Percentiles rank a stretch among this genome's conserved stretches.
phyloP scores from a whole-genome alignment of 2,888 invertebrate species.

The Cosmorhoe ocellata region DNA sequence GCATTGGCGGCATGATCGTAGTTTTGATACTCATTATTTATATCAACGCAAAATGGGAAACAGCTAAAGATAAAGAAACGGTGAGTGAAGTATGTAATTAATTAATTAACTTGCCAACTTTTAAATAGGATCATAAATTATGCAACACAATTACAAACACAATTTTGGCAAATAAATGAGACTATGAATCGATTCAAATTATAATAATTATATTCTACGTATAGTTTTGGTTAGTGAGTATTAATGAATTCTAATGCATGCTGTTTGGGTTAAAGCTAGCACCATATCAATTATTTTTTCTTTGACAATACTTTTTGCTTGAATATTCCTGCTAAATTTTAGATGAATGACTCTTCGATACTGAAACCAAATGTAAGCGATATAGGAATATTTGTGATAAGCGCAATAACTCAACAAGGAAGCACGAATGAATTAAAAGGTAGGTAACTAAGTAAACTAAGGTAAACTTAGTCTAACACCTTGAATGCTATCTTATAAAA shows the following conservation, averaged over 20 bases:
- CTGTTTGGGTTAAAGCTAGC: neutral
- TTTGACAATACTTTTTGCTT: neutral
- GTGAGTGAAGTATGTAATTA: too few relatives aligned
- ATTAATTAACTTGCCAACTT: too few relatives aligned
- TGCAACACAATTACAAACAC: too few relatives aligned
- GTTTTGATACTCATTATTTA: constrained; percentile 50
- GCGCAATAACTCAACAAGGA: constrained; percentile 84
- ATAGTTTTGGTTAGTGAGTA: too few relatives aligned
- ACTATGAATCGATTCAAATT: too few relatives aligned
- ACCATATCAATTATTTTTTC: neutral
- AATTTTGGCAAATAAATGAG: too few relatives aligned
- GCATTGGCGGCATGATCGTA: constrained; percentile 67
- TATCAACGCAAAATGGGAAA: constrained; percentile 62
- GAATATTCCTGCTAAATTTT: constrained; percentile 3
- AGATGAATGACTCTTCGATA: constrained; percentile 41
- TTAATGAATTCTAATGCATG: neutral
- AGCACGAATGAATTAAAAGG: constrained; percentile 57
- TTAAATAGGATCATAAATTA: too few relatives aligned
- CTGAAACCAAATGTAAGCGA: constrained; percentile 69
- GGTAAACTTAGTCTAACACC: too few relatives aligned
- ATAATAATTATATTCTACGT: too few relatives aligned
- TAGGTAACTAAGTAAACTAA: constrained; percentile 21
- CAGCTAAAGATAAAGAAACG: constrained; percentile 30
- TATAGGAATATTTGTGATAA: constrained; percentile 76
- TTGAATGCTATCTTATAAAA: too few relatives aligned